Conservation (phyloP, 2,797 vertebrate species). For the Acanthiza pusilla region DNA sequence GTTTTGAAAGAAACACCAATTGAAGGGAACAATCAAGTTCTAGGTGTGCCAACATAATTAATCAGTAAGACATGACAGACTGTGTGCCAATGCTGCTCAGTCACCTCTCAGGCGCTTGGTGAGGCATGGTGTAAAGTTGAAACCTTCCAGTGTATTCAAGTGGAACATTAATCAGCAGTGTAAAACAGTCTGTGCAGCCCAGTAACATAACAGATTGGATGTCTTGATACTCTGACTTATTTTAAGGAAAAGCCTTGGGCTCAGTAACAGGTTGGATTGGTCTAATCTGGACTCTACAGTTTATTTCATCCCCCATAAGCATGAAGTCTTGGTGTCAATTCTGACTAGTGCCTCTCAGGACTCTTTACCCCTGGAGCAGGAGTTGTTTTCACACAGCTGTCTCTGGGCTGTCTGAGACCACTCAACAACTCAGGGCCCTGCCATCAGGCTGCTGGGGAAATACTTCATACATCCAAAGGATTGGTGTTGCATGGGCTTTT, state of each 20-base stretch:
- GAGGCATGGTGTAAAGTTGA: not conserved
- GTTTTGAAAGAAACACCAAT: not conserved
- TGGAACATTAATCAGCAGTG: not conserved
- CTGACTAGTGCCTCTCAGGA: not conserved
- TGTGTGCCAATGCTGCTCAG: not conserved
- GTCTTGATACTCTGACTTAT: not conserved
- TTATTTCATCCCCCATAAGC: not conserved
- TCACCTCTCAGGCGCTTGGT: not conserved
- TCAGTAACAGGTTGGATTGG: fast-evolving
- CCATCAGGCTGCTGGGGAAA: not conserved
- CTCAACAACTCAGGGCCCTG: fast-evolving
- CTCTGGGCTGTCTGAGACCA: not conserved
- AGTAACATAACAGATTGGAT: not conserved
- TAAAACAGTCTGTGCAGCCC: not conserved
- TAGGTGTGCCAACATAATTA: not conserved
- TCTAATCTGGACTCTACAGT: not conserved
- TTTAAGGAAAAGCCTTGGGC: not conserved
- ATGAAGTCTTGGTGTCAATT: not conserved
- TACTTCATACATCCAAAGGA: not conserved
- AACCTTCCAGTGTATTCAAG: not conserved
- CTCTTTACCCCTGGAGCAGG: not conserved
- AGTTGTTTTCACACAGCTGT: not conserved
- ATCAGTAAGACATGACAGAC: not conserved
- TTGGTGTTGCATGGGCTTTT: not conserved
- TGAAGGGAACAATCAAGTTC: not conserved